Percentiles rank a stretch among this genome's conserved stretches.
Evolutionary conservation across 2,888 invertebrate species (phyloP).

Genomic region (Flexamia atlantica): DNA sequence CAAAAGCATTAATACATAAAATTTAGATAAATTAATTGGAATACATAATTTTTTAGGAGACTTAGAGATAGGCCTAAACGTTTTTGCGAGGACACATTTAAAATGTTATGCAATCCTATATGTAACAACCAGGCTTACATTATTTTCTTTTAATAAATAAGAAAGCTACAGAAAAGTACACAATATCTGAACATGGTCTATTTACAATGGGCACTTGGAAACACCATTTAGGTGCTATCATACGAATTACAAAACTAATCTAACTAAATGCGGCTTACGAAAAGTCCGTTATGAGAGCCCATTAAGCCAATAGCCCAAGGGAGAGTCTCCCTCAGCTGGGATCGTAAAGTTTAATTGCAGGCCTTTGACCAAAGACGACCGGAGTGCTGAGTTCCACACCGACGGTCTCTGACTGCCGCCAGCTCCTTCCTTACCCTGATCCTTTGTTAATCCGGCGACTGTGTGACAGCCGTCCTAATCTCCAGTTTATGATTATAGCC

Average conservation of each 20-base stretch:
- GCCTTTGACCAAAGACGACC: conserved; percentile 29
- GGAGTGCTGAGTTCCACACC: not conserved
- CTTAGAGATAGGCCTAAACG: too few relatives aligned
- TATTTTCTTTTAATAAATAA: too few relatives aligned
- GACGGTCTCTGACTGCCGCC: not conserved
- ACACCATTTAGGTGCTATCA: too few relatives aligned
- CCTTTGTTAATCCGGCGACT: conserved; percentile 23
- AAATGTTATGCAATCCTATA: too few relatives aligned
- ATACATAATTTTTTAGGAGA: too few relatives aligned
- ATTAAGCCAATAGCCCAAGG: not conserved
- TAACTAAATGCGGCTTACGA: not conserved
- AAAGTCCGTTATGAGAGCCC: not conserved
- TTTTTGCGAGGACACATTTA: too few relatives aligned
- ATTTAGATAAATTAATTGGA: too few relatives aligned
- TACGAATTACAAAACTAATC: too few relatives aligned
- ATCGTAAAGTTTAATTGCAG: conserved; percentile 7
- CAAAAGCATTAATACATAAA: too few relatives aligned
- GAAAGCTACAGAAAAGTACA: too few relatives aligned
- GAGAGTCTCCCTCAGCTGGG: not conserved
- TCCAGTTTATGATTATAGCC: conserved; percentile 27
- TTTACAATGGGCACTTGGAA: not conserved
- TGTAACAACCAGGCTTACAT: too few relatives aligned
- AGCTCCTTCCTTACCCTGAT: not conserved
- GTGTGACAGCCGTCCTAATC: conserved; percentile 12
- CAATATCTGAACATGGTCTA: too few relatives aligned